Evolutionary conservation across 2,888 invertebrate species (phyloP).

Genomic region (Pemphredon lugubris): DNA sequence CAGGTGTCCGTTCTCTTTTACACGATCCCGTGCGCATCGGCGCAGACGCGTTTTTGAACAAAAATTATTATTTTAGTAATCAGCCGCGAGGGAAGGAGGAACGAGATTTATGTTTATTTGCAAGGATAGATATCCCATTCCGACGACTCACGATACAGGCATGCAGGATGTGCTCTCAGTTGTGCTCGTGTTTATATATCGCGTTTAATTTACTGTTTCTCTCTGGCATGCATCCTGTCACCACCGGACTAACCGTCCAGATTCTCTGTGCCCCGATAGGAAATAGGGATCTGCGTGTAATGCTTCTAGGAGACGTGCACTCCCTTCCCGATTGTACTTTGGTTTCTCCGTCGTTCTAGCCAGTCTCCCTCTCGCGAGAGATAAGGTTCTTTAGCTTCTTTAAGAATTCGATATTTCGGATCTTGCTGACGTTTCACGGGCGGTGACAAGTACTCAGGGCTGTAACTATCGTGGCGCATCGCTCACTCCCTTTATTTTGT

Average conservation of each 20-base stretch:
- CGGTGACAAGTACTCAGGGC: conserved; percentile 66
- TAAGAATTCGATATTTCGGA: conserved; percentile 40
- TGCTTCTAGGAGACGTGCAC: conserved; percentile 4
- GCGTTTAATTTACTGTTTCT: conserved; percentile 17
- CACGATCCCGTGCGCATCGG: background rate
- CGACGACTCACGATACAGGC: background rate
- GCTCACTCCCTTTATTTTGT: conserved; percentile 52
- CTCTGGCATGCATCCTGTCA: conserved; percentile 14
- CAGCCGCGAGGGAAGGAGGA: conserved; percentile 5
- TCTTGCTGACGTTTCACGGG: conserved; percentile 65
- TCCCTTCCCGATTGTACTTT: background rate
- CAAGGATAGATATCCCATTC: background rate
- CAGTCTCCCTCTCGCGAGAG: background rate
- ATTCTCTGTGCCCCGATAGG: background rate
- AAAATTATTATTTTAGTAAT: conserved; percentile 7
- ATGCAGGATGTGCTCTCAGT: conserved; percentile 18
- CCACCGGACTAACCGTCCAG: background rate
- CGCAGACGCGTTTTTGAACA: conserved; percentile 24
- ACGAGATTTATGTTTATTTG: conserved; percentile 28
- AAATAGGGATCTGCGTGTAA: too few relatives aligned
- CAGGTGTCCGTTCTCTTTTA: conserved; percentile 45
- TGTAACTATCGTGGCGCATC: conserved; percentile 63
- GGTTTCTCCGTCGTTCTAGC: background rate
- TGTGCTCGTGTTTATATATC: conserved; percentile 4
- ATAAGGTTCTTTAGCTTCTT: conserved; percentile 6